Conservation (phyloP, 2,888 invertebrate genomes). For the Encarsia formosa region DNA sequence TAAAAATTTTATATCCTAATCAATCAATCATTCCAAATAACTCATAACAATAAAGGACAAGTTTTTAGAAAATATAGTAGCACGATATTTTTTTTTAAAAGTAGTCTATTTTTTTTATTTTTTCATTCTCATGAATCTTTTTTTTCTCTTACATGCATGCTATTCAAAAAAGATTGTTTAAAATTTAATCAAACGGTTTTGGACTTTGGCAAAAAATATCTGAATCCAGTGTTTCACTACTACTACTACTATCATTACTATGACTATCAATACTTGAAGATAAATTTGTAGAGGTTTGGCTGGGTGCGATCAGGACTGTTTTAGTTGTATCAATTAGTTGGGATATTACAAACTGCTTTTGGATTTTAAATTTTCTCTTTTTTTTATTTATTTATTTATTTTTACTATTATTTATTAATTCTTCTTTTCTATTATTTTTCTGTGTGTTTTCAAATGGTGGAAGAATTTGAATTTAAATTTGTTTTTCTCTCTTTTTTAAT, state of each 20-base stretch:
- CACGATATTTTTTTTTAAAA: not conserved
- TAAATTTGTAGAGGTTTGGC: conserved; percentile 17
- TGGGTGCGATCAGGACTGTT: conserved; percentile 24
- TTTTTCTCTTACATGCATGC: conserved; percentile 20
- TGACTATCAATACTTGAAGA: not conserved
- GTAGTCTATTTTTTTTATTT: conserved; percentile 15
- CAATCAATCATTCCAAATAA: conserved; percentile 19
- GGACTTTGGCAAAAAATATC: conserved; percentile 18
- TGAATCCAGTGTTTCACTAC: conserved; percentile 22
- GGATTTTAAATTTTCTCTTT: conserved; percentile 26
- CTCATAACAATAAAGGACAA: conserved; percentile 6
- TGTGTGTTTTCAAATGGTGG: conserved; percentile 34
- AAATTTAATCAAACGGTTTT: conserved; percentile 5
- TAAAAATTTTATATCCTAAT: conserved; percentile 9
- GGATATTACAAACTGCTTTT: conserved; percentile 22
- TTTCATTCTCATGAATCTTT: conserved; percentile 14
- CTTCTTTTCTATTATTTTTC: conserved; percentile 24
- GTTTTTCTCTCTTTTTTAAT: conserved; percentile 29
- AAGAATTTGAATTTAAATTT: conserved; percentile 32
- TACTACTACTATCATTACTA: not conserved
- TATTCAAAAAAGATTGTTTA: not conserved
- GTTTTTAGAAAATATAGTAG: conserved; percentile 7
- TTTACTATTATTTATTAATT: conserved; percentile 25
- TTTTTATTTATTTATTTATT: conserved; percentile 16
- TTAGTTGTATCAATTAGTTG: conserved; percentile 28